Percentiles rank a stretch among this genome's conserved stretches.
Evolutionary conservation across 2,797 vertebrate species (phyloP).

Genomic region (Limnodromus scolopaceus): DNA sequence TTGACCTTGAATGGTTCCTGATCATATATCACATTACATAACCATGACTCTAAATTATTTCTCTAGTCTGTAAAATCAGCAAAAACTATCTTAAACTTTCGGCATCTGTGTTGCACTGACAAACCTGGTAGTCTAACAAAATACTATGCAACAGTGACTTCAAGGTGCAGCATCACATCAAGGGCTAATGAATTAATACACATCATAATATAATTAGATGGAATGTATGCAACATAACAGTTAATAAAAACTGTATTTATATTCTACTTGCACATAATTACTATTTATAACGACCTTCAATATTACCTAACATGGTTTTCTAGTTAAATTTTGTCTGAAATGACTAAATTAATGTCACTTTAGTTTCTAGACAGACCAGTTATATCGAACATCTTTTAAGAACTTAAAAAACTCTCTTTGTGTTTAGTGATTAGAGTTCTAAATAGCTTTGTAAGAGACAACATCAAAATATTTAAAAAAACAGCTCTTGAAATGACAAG

Average conservation of each 20-base stretch:
- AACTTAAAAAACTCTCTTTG: neutral
- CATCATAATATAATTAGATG: neutral
- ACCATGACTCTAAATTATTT: constrained; percentile 48
- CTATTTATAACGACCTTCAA: neutral
- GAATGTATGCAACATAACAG: neutral
- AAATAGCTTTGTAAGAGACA: neutral
- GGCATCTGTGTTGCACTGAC: neutral
- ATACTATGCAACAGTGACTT: neutral
- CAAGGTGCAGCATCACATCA: neutral
- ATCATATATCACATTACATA: constrained; percentile 44
- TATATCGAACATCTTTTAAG: neutral
- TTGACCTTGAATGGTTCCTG: constrained; percentile 49
- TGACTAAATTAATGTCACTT: neutral
- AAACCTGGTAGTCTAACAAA: neutral
- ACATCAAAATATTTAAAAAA: neutral
- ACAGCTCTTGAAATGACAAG: neutral
- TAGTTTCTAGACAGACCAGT: neutral
- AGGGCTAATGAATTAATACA: neutral
- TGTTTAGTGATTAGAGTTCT: neutral
- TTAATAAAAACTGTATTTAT: neutral
- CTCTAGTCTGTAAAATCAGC: constrained; percentile 8
- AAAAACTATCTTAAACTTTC: neutral
- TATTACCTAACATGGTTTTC: neutral
- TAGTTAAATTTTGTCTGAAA: neutral
- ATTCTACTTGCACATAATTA: neutral